Percentiles rank a stretch among this genome's conserved stretches.
These are phyloP conservation scores for Poecilia wingei DNA, from an alignment of 2,797 vertebrate genomes.

Conservation along the genomic window DNA sequence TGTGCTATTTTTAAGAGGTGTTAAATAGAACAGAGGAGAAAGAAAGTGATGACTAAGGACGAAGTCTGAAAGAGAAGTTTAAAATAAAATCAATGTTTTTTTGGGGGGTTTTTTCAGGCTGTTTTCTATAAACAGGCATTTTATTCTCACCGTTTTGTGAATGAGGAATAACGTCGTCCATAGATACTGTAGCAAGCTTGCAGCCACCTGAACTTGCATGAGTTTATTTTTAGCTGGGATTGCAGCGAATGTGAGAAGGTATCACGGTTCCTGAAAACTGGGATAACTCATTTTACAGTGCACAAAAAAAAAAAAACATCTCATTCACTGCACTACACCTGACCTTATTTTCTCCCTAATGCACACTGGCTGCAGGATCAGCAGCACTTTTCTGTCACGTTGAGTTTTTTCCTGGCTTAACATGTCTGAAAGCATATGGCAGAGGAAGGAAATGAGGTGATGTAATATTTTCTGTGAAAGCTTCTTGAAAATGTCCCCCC, in stretches of 20 bases:
- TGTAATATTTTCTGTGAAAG: slow-evolving; percentile 16
- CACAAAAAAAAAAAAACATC: slow-evolving; percentile 54
- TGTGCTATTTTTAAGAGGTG: slow-evolving; percentile 5
- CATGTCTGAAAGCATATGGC: slow-evolving; percentile 41
- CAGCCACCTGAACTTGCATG: slow-evolving; percentile 62
- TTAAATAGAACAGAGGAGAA: slow-evolving; percentile 1
- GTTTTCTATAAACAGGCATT: slow-evolving; percentile 14
- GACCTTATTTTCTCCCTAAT: slow-evolving; percentile 56
- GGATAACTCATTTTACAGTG: slow-evolving; percentile 47
- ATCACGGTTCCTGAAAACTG: slow-evolving; percentile 36
- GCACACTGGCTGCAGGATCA: slow-evolving; percentile 51
- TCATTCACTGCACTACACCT: slow-evolving; percentile 56
- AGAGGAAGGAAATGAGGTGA: slow-evolving; percentile 18
- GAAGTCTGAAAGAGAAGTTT: slow-evolving; percentile 13
- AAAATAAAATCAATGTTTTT: slow-evolving; percentile 15
- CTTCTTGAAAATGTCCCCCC: slow-evolving; percentile 18
- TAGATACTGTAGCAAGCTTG: slow-evolving; percentile 50
- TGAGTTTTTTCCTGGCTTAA: slow-evolving; percentile 42
- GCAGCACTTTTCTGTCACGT: slow-evolving; percentile 44
- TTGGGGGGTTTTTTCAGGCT: not conserved
- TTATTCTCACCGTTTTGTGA: slow-evolving; percentile 25
- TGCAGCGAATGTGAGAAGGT: slow-evolving; percentile 59
- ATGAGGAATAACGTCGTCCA: slow-evolving; percentile 10
- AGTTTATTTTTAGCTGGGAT: slow-evolving; percentile 77
- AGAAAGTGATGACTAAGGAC: slow-evolving; percentile 3